These are phyloP conservation scores for Cavia porcellus DNA, from an alignment of 2,113 vertebrate genomes.

Conservation along the genomic window DNA sequence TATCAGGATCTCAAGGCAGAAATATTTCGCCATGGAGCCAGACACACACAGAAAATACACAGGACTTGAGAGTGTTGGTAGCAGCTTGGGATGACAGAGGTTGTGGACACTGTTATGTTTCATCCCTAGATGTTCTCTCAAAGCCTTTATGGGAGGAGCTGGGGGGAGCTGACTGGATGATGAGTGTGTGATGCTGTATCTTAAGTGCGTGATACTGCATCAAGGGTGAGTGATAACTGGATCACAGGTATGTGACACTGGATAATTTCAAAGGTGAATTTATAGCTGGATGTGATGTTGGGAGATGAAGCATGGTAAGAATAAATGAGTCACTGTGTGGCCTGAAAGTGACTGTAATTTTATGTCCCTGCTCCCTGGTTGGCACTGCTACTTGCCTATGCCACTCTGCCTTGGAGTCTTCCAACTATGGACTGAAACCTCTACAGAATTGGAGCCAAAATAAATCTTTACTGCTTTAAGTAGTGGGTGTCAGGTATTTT, in stretches of 20 bases:
- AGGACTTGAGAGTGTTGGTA: not conserved
- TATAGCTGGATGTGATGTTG: not conserved
- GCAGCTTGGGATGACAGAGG: not conserved
- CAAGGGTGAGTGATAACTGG: not conserved
- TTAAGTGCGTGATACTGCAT: not conserved
- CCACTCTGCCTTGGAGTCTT: not conserved
- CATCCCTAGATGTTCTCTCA: not conserved
- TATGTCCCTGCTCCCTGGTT: not conserved
- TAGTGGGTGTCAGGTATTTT: no score
- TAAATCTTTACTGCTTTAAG: no score
- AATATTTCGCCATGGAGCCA: slow-evolving; percentile 89
- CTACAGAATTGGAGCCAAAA: not conserved
- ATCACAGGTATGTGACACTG: no score
- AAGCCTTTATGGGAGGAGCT: not conserved
- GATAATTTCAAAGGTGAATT: not conserved
- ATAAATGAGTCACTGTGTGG: not conserved
- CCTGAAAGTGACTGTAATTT: not conserved
- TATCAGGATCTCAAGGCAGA: slow-evolving; percentile 94
- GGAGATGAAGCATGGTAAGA: not conserved
- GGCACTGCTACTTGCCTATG: not conserved
- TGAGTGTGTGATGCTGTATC: not conserved
- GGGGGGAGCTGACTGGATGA: not conserved
- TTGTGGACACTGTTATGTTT: not conserved
- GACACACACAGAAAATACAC: slow-evolving; percentile 80
- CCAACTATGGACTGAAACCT: not conserved